Percentiles rank a stretch among this genome's conserved stretches.
These are phyloP conservation scores for Montipora cactus DNA, from an alignment of 64 coral and sea anemone genomes.

Conservation along the genomic window DNA sequence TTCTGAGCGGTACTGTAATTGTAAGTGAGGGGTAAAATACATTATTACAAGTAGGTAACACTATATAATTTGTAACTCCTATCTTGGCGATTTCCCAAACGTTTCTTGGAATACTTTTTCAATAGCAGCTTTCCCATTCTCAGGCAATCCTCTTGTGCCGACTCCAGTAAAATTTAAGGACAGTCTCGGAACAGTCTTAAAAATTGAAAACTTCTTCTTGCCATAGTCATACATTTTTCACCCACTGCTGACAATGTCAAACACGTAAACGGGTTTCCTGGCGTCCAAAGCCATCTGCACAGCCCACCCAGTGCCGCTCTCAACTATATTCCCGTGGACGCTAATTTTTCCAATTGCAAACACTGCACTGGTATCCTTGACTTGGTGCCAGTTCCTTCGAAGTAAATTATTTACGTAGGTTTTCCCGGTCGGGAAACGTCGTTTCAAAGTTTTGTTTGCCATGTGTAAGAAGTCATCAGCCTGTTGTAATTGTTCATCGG, in stretches of 20 bases:
- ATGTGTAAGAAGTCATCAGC: constrained; percentile 63
- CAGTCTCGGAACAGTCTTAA: constrained; percentile 34
- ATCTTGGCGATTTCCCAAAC: constrained; percentile 26
- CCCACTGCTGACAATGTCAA: constrained; percentile 43
- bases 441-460: constrained; percentile 72
- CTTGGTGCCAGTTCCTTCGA: constrained; percentile 77
- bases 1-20: too few relatives aligned
- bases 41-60: too few relatives aligned
- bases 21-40: too few relatives aligned
- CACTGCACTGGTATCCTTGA: constrained; percentile 61
- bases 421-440: constrained; percentile 71
- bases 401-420: constrained; percentile 68
- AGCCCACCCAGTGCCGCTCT: constrained; percentile 78
- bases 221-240: constrained; percentile 59
- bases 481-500: constrained; percentile 45
- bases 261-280: constrained; percentile 67
- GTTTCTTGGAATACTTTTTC: constrained; percentile 62
- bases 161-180: constrained; percentile 76
- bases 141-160: constrained; percentile 65
- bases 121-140: constrained; percentile 68
- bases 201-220: constrained; percentile 44
- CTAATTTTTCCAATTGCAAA: constrained; percentile 69
- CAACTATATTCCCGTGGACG: constrained; percentile 25
- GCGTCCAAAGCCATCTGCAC: constrained; percentile 76
- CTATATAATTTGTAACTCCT: neutral